Evolutionary conservation across 1,140 invertebrate species (phyloP), one percentile per base, ranked within the genome.

Genomic region (Oreohelix idahoensis): DNA sequence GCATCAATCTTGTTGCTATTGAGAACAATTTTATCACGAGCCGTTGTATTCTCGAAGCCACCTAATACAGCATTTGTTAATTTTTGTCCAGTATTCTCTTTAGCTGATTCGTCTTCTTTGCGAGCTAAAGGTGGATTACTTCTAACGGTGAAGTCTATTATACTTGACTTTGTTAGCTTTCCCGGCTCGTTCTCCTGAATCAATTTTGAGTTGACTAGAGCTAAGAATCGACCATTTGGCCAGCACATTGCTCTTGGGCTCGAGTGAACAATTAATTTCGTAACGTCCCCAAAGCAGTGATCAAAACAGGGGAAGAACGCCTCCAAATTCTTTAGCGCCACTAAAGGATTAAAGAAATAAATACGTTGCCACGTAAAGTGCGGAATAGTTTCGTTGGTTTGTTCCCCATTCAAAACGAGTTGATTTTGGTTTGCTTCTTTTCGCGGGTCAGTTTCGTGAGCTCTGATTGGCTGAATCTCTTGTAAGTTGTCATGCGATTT

Each of bases 291-390:
- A 36, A 71, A 71, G 15, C 32, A 35, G 15, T 35, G 1, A 71
- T 71, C 69, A 36, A 71, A 71, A 36, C 38, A 35, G 8, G 5
- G n/a, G 38, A 17, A 71, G 15, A 71, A 71, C 15, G 69, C 13
- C 20, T 32, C 69, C 15, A 71, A 39, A 23, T 36, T n/a, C 38
- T 71, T 35, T 36, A 36, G 26, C 8, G 32, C 32, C 35, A 36
- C 69, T 36, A 36, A 71, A 11, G 69, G 69, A 29, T 71, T 71
- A 71, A 71, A 71, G 32, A 36, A 36, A 71, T 71, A 71, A 8
- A 58, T 15, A 4, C 23, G 15, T 58, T 58, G 53, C 53, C 53
- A 58, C 8, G 53, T 58, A 58, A 58, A 4, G 15, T 5, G 53
- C 53, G 8, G 13, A 15, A n/a, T 23, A 23, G 15, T 58, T n/a